A percentile compares a stretch with the other conserved stretches of the same genome.
phyloP scores from a whole-genome alignment of 2,888 invertebrate species.

The Leptarthrus brevirostris region DNA sequence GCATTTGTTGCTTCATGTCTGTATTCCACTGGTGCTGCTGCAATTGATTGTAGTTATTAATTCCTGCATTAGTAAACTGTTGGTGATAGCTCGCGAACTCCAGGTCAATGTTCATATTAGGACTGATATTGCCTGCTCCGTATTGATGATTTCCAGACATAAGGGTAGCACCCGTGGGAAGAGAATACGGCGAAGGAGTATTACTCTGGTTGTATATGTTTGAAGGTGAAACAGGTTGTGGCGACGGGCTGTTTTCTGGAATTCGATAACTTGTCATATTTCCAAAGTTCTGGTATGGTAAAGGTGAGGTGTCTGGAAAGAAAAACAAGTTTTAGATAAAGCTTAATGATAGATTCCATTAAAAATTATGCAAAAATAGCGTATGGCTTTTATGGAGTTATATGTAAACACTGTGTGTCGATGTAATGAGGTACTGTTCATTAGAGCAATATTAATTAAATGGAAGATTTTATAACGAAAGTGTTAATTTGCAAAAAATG shows the following conservation, averaged over 20 bases:
- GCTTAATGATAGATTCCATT: too few species aligned
- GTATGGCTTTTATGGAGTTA: too few species aligned
- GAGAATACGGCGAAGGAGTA: constrained; percentile 63
- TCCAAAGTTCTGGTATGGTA: constrained; percentile 62
- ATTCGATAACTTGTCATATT: constrained; percentile 57
- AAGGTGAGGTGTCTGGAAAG: constrained; percentile 63
- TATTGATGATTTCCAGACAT: constrained; percentile 56
- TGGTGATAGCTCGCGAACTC: constrained; percentile 54
- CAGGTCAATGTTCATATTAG: constrained; percentile 50
- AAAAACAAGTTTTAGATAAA: too few species aligned
- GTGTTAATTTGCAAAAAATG: too few species aligned
- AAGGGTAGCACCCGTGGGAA: constrained; percentile 56
- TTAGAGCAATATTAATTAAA: too few species aligned
- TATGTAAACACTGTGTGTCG: too few species aligned
- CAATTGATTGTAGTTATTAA: constrained; percentile 59
- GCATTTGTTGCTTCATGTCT: constrained; percentile 53
- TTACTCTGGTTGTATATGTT: constrained; percentile 62
- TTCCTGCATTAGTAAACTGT: constrained; percentile 52
- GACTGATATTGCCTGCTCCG: constrained; percentile 51
- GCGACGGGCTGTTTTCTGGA: constrained; percentile 64
- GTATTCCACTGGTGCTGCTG: constrained; percentile 57
- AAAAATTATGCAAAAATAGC: constrained; percentile 24
- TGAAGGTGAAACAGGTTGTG: constrained; percentile 65
- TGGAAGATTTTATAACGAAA: too few species aligned
- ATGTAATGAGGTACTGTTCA: too few species aligned